phyloP scores from a whole-genome alignment of 2,797 vertebrate species.

The Tenualosa ilisha region DNA sequence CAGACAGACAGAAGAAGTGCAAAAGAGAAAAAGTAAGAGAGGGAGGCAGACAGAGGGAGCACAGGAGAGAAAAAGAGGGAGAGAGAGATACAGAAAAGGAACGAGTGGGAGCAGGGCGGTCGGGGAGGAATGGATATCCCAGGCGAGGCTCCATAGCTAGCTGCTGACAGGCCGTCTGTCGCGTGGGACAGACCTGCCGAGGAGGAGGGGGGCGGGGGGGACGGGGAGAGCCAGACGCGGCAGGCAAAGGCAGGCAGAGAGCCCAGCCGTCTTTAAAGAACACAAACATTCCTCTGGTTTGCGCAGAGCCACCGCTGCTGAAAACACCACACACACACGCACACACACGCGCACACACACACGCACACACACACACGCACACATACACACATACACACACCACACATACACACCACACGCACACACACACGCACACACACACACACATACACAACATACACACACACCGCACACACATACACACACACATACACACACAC shows the following conservation, averaged over 20 bases:
- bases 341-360: neutral
- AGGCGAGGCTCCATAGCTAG: slow-evolving; percentile 30
- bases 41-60: neutral
- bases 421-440: too few relatives aligned
- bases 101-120: slow-evolving; percentile 25
- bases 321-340: slow-evolving; percentile 32
- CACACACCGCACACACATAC: too few relatives aligned
- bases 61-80: neutral
- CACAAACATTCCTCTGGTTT: slow-evolving; percentile 48
- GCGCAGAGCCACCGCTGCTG: slow-evolving; percentile 34
- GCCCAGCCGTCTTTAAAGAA: slow-evolving; percentile 54
- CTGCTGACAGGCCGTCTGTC: slow-evolving; percentile 62
- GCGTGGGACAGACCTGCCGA: slow-evolving; percentile 52
- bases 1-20: neutral
- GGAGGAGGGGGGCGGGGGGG: slow-evolving; percentile 27
- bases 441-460: too few relatives aligned
- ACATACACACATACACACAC: too few relatives aligned
- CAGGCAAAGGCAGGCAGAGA: slow-evolving; percentile 38
- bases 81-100: neutral
- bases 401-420: too few relatives aligned
- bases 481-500: too few relatives aligned
- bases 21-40: neutral
- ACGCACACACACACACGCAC: neutral
- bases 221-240: neutral
- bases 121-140: slow-evolving; percentile 21